Evolutionary conservation across 2,113 vertebrate genomes (phyloP).

Genomic region (Mixornis gularis): DNA sequence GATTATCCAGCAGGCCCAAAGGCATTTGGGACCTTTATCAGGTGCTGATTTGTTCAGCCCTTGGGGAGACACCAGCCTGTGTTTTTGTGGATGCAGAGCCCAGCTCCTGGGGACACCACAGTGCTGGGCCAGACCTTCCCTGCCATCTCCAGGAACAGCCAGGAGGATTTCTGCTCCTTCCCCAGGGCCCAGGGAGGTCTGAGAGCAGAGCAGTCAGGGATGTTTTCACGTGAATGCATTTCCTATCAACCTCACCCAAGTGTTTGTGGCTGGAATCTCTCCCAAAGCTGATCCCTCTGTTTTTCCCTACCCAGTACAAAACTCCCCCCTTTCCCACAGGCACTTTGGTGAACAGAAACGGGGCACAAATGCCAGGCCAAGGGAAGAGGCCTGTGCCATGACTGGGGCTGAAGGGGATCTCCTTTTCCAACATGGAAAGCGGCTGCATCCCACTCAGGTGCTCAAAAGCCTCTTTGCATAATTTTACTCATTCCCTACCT

Average conservation of each 20-base stretch:
- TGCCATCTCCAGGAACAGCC: rapidly evolving
- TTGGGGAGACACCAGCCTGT: background rate
- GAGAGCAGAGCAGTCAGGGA: background rate
- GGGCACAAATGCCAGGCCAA: background rate
- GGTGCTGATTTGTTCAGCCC: background rate
- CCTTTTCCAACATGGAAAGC: background rate
- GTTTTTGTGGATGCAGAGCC: background rate
- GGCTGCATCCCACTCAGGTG: rapidly evolving
- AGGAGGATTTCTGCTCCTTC: background rate
- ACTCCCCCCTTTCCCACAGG: background rate
- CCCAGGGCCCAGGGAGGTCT: background rate
- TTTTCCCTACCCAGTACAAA: background rate
- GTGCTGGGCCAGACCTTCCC: background rate
- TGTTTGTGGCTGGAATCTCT: background rate
- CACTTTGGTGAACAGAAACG: background rate
- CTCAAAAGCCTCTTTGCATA: background rate
- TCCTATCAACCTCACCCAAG: rapidly evolving
- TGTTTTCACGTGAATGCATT: rapidly evolving
- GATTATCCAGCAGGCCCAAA: background rate
- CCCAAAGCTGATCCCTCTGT: background rate
- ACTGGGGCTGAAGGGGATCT: background rate
- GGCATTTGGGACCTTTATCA: background rate
- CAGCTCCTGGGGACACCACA: rapidly evolving
- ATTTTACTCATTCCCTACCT: background rate
- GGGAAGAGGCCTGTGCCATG: background rate